phyloP scores from a whole-genome alignment of 2,797 vertebrate genomes.

The Micrastur ruficollis region DNA sequence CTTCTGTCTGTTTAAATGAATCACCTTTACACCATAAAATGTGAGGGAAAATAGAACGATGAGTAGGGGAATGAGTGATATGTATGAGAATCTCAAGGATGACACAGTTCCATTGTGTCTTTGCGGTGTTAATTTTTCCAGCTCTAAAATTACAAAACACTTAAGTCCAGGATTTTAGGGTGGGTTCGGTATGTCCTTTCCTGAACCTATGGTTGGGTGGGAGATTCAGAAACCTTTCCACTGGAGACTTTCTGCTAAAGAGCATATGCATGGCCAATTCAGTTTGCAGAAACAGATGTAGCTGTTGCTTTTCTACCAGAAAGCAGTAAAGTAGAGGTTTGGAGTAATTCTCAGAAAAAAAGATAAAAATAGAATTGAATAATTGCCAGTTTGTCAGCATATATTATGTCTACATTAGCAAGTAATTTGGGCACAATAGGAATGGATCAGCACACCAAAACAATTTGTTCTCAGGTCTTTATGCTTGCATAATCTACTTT shows the following conservation, averaged over 20 bases:
- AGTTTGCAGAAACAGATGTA: neutral
- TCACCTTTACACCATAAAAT: neutral
- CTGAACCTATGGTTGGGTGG: neutral
- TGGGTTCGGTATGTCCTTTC: constrained; percentile 27
- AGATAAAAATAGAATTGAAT: neutral
- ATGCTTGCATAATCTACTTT: neutral
- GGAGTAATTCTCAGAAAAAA: neutral
- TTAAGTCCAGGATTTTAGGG: constrained; percentile 3
- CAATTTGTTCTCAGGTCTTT: neutral
- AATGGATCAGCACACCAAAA: neutral
- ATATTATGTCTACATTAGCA: neutral
- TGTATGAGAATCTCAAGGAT: neutral
- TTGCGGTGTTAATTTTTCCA: constrained; percentile 56
- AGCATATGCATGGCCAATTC: constrained; percentile 4
- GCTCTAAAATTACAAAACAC: neutral
- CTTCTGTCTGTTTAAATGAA: neutral
- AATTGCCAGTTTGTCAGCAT: neutral
- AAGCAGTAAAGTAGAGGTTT: neutral
- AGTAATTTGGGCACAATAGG: neutral
- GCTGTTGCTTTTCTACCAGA: neutral
- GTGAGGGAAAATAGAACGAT: neutral
- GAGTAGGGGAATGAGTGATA: neutral
- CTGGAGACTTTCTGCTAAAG: constrained; percentile 41
- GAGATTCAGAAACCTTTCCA: neutral
- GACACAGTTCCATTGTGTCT: neutral